Evolutionary conservation across 2,797 vertebrate genomes (phyloP), one percentile per base, ranked within the genome.

Genomic region (Lacerta viridis): DNA sequence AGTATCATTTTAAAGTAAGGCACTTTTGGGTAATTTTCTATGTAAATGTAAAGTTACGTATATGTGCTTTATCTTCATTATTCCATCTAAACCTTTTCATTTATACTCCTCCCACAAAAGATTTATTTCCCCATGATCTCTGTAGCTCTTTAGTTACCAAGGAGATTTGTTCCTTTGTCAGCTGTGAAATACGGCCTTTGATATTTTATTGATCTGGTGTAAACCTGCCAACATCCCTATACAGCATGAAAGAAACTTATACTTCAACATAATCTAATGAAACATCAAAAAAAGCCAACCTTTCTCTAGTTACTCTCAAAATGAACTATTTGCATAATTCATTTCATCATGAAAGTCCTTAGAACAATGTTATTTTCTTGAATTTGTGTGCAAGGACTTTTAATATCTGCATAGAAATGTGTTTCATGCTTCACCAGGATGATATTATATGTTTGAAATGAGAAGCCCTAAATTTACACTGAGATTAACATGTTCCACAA

Each of bases 181-280:
- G 61, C 11, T 41, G 59, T 83, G 46, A 72, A 71, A 88, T 13
- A 88, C 8, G 33, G 2, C 36, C 8, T 71, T 59, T 43, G 5
- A 50, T 75, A 75, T 77, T 69, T 78, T 69, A 82, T 61, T 66
- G 17, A 3, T 78, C 7, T 79, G 43, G 25, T 78, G 50, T 55
- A 36, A 71, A 29, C 39, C 15, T 76, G 17, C 33, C 83, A 85
- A 25, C 36, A 85, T 85, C 13, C 33, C 61, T 43, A 20, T n/a
- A 76, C 8, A 85, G 15, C 39, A 66, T 82, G 25, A 27, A 84
- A 75, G 23, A 59, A 84, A 84, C n/a, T 39, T 59, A 59, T 7
- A 84, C 13, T 39, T 61, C 50, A 84, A 27, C 29, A 84, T n/a
- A 71, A 59, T 84, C n/a, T 74, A 75, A 61, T 59, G 23, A n/a